Evolutionary conservation across 2,888 invertebrate species (phyloP), one percentile per base, ranked within the genome.

Genomic region (Eupithecia centaureata): DNA sequence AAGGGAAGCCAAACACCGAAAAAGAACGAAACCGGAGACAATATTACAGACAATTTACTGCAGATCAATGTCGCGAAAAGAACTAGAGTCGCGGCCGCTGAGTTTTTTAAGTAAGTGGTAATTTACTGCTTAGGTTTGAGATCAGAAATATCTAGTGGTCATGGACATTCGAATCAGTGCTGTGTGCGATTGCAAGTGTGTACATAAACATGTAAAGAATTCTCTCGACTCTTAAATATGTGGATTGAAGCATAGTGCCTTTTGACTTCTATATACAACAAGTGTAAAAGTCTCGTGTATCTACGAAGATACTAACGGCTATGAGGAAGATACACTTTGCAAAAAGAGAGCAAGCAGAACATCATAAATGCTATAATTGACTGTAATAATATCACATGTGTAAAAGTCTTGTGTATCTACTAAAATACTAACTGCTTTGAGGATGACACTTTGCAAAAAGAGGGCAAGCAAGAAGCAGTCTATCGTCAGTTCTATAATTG

Each of bases 41-140:
- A 94, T 70, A 90, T 97, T 13, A 98, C 98, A 0, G 98, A 98
- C 85, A 97, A 98, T 90, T 93, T 98, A 70, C 91, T 98, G 62
- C 96, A 97, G 79, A 95, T 98, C 72, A 95, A 95, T 78, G 93
- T 96, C 12, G 95, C 96, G 3, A 96, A 95, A 79, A 93, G 97
- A 74, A 95, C 95, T 72, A 92, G 97, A 75, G 95, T 96, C 77
- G 95, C 95, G 85, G 98, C 98, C 0, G 90, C 97, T 1, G 98
- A 98, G 87, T 98, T 97, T 96, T 98, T 92, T 57, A 78, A 84
- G 68, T 82, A 80, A 74, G 1, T n/a, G 22, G 25, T 33, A 33
- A 10, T 8, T 33, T 8, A 10, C 5, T 33, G 33, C 33, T 33
- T 8, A 33, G 5, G 33, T 33, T 33, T 33, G 33, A 7, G 33